phyloP scores from a whole-genome alignment of 2,113 vertebrate species.

The Mohoua ochrocephala region DNA sequence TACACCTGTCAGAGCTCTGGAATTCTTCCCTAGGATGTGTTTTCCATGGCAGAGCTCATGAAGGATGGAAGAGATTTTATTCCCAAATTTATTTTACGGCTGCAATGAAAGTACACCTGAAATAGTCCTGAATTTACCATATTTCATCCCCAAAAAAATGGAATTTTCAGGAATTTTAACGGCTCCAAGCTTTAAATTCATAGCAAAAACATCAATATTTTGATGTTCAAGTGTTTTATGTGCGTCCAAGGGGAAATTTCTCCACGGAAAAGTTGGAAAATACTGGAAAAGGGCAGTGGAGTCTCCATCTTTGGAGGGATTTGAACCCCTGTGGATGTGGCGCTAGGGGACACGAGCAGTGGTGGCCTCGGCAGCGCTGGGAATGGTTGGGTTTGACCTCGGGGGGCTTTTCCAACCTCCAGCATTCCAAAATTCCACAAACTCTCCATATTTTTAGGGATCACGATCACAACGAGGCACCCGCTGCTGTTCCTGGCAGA shows the following conservation, averaged over 20 bases:
- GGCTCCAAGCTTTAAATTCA: not conserved
- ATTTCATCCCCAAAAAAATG: not conserved
- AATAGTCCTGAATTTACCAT: not conserved
- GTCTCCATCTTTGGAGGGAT: too few relatives aligned
- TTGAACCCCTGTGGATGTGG: not conserved
- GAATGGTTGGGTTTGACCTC: not conserved
- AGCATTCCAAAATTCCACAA: not conserved
- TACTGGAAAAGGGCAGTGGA: not conserved
- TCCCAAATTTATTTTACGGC: not conserved
- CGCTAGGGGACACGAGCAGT: not conserved
- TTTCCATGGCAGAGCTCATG: not conserved
- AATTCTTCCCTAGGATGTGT: not conserved
- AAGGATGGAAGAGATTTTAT: not conserved
- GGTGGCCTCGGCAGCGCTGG: not conserved
- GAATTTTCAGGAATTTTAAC: not conserved
- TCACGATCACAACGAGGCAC: too few relatives aligned
- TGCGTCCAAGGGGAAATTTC: not conserved
- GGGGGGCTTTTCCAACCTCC: not conserved
- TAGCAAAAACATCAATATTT: not conserved
- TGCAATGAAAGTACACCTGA: not conserved
- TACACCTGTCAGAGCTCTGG: too few relatives aligned
- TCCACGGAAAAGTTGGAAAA: not conserved
- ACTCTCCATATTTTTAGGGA: not conserved
- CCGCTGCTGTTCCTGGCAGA: rapidly evolving
- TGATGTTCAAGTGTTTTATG: not conserved